Conservation (phyloP, 2,113 vertebrate genomes). For the Phaethornis superciliosus region DNA sequence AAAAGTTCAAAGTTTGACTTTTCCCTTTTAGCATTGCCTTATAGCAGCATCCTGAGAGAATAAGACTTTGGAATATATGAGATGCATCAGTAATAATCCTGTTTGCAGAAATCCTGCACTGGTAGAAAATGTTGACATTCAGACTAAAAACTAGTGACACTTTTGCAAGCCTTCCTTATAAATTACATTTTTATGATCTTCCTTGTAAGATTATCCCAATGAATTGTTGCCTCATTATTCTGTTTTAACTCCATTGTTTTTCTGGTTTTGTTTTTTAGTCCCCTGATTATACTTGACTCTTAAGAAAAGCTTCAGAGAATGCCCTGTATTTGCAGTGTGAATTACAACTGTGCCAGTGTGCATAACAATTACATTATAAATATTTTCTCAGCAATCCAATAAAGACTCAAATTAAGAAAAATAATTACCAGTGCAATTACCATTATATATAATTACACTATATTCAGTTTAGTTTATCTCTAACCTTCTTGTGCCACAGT, state of each 20-base stretch:
- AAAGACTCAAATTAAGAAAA: conserved; percentile 60
- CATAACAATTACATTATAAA: conserved; percentile 61
- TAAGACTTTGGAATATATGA: conserved; percentile 1
- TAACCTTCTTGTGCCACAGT: conserved; percentile 11
- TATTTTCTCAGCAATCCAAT: conserved; percentile 58
- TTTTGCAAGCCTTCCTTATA: neutral
- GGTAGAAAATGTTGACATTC: conserved; percentile 18
- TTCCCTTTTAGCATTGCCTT: conserved; percentile 31
- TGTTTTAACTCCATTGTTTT: conserved; percentile 43
- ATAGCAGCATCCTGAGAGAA: conserved; percentile 18
- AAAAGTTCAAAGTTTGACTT: conserved; percentile 56
- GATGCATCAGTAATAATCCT: conserved; percentile 53
- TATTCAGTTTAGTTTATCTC: conserved; percentile 54
- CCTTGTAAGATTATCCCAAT: conserved; percentile 31
- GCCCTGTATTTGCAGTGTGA: conserved; percentile 49
- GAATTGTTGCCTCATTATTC: conserved; percentile 31
- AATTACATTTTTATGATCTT: conserved; percentile 42
- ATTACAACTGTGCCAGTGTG: conserved; percentile 32
- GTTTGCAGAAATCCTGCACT: conserved; percentile 25
- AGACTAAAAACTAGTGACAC: neutral
- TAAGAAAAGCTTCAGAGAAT: conserved; percentile 45
- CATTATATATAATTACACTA: conserved; percentile 58
- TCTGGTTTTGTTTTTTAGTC: conserved; percentile 45
- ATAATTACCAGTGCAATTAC: conserved; percentile 51
- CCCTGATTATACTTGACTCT: conserved; percentile 53